Percentiles rank a stretch among this genome's conserved stretches.
Evolutionary conservation across 2,113 vertebrate species (phyloP).

Genomic region (Plestiodon gilberti): DNA sequence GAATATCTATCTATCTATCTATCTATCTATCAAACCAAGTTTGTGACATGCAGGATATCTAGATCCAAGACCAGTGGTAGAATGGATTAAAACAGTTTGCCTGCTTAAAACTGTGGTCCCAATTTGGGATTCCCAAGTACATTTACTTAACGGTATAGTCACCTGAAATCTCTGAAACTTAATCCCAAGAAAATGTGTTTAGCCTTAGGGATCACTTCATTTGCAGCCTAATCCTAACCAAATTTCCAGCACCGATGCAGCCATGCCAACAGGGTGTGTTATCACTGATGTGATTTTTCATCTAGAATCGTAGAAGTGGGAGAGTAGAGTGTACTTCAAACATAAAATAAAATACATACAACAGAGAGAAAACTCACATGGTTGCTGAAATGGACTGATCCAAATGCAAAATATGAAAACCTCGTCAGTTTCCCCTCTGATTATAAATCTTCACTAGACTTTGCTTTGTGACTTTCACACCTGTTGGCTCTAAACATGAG

Average conservation of each 20-base stretch:
- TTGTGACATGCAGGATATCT: background rate
- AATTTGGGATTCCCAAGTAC: background rate
- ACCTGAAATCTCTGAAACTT: background rate
- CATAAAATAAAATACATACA: background rate
- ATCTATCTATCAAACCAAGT: background rate
- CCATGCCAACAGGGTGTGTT: too few relatives aligned
- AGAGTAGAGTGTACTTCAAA: background rate
- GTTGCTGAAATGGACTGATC: background rate
- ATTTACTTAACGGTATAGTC: background rate
- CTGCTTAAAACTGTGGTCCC: background rate
- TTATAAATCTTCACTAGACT: background rate
- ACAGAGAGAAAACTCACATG: background rate
- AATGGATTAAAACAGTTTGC: background rate
- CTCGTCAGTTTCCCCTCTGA: background rate
- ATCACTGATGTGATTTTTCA: background rate
- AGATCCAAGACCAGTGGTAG: background rate
- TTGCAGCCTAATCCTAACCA: too few relatives aligned
- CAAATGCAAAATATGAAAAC: background rate
- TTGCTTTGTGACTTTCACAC: background rate
- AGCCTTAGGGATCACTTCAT: background rate
- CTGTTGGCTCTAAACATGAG: background rate
- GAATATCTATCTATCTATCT: too few relatives aligned
- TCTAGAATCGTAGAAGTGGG: slow-evolving; percentile 20
- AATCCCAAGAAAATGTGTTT: background rate
- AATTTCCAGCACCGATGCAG: too few relatives aligned